These are phyloP conservation scores for Axinella damicornis DNA, from an alignment of 37 sponge, comb jelly and placozoan genomes.

Conservation along the genomic window DNA sequence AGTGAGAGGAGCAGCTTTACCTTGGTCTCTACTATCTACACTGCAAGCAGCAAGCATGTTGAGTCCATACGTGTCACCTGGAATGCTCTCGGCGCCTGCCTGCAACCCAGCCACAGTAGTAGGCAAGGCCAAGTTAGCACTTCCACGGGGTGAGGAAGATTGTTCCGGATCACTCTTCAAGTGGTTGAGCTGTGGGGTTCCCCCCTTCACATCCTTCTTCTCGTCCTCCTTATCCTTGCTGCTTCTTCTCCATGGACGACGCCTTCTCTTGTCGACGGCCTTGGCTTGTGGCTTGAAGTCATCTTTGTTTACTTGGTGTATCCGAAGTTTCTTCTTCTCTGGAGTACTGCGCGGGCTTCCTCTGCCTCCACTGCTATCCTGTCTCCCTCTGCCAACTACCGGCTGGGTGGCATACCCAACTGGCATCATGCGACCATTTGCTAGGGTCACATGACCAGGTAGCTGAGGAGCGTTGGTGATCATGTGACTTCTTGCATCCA, in stretches of 20 bases:
- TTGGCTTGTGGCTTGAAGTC: slow-evolving; percentile 44
- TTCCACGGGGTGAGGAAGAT: background rate
- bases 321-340: slow-evolving; percentile 47
- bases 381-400: background rate
- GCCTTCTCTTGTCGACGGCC: slow-evolving; percentile 14
- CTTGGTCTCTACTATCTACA: slow-evolving; percentile 18
- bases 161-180: background rate
- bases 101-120: background rate
- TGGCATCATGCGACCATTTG: slow-evolving; percentile 19
- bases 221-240: background rate
- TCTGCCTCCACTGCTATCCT: background rate
- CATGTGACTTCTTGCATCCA: too few species aligned
- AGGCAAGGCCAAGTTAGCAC: background rate
- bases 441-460: background rate
- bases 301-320: slow-evolving; percentile 54
- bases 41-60: slow-evolving; percentile 53
- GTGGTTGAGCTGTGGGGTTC: background rate
- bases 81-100: background rate
- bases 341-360: background rate
- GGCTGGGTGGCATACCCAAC: background rate
- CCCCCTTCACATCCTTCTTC: background rate
- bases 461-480: background rate
- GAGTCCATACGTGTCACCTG: slow-evolving; percentile 16
- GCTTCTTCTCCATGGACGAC: background rate
- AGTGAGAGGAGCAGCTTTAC: background rate